Conservation (phyloP, 2,113 vertebrate genomes). For the Lagopus leucura region DNA sequence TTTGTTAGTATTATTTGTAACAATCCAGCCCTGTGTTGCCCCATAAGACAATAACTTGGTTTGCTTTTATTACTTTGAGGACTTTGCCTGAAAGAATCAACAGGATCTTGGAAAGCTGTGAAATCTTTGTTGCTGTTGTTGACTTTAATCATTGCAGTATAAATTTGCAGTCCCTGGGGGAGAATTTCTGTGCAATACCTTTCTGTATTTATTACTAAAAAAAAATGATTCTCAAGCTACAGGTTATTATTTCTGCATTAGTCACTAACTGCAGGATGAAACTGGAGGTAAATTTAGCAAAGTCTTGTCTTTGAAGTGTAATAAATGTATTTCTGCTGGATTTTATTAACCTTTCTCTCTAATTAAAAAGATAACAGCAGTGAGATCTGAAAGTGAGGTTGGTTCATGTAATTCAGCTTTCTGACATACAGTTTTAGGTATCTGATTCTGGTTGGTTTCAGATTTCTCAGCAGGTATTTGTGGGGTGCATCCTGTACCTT, state of each 20-base stretch:
- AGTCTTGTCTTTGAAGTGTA: not conserved
- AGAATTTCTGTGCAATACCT: slow-evolving; percentile 11
- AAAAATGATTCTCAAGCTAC: not conserved
- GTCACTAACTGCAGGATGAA: not conserved
- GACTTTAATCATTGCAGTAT: not conserved
- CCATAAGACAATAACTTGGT: not conserved
- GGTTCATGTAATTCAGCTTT: not conserved
- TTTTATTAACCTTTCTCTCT: slow-evolving; percentile 16
- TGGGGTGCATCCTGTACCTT: not conserved
- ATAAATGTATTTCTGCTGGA: not conserved
- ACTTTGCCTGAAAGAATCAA: not conserved
- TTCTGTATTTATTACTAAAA: not conserved
- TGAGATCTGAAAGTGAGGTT: not conserved
- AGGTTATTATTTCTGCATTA: slow-evolving; percentile 37
- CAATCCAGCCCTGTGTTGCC: not conserved
- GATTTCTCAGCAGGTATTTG: not conserved
- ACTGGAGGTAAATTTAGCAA: not conserved
- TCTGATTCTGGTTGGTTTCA: not conserved
- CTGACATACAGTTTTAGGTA: not conserved
- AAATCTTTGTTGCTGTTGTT: slow-evolving; percentile 8
- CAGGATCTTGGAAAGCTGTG: slow-evolving; percentile 11
- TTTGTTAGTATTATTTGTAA: not conserved
- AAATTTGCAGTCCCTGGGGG: not conserved
- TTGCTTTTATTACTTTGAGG: not conserved
- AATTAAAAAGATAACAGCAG: not conserved